A percentile compares a stretch with the other conserved stretches of the same genome.
phyloP scores from a whole-genome alignment of 2,888 invertebrate species.

The Argyra leucocephala region DNA sequence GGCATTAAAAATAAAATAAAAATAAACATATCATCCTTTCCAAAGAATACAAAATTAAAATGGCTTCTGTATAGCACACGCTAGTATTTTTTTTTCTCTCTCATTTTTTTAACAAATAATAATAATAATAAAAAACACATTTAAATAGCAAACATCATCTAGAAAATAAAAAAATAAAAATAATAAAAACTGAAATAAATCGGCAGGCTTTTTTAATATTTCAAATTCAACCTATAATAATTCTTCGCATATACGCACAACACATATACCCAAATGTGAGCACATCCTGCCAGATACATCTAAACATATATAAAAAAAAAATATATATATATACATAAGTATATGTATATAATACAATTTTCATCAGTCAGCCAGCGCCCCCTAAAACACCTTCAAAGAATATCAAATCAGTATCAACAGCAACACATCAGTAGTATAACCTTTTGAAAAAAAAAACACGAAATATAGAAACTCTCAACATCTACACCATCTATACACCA shows the following conservation, averaged over 20 bases:
- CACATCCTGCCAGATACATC: too few species aligned
- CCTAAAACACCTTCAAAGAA: not conserved
- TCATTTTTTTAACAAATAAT: too few species aligned
- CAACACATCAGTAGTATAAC: not conserved
- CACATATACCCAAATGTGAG: too few species aligned
- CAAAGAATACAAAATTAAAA: not conserved
- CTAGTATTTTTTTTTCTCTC: not conserved
- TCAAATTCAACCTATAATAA: not conserved
- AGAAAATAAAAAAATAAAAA: not conserved
- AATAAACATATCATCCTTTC: not conserved
- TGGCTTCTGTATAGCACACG: not conserved
- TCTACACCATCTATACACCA: too few species aligned
- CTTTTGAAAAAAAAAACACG: not conserved
- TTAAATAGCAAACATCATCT: too few species aligned
- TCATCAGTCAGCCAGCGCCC: not conserved
- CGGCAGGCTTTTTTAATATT: not conserved
- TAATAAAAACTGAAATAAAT: not conserved
- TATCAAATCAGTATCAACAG: not conserved
- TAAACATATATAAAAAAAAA: too few species aligned
- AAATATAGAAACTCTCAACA: not conserved
- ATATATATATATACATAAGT: too few species aligned
- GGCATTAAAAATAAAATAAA: not conserved
- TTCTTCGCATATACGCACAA: not conserved
- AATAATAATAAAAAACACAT: too few species aligned
- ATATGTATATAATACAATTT: too few species aligned